Base-by-base conservation (phyloP, 2,797 vertebrate genomes). In the Pangasius macronema region DNA sequence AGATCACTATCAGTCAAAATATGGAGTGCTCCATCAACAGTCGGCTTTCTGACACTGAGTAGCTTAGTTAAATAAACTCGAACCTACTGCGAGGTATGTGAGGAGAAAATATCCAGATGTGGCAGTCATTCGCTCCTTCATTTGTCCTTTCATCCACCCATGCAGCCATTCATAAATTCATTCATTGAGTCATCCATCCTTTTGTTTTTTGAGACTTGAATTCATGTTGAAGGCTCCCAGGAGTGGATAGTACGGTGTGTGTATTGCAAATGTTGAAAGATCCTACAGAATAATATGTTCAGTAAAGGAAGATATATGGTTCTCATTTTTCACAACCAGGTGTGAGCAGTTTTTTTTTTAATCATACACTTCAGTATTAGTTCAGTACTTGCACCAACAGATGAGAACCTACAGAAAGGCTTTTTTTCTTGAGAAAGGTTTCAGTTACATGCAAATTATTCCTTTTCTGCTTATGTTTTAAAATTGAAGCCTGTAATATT, bases 1-100 rank as follows among this genome's bases (percentile, higher is more conserved):
- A 93, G 95, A 95, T 95, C 95, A 94, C 92, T 95, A 91, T 94
- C 93, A 93, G 94, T 92, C 93, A 95, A 93, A 89, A 90, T 90
- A 90, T 93, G 85, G 92, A 92, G 94, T 70, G 85, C 91, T 90
- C 91, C 88, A 91, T 87, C 93, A 93, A 92, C 94, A 94, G 92
- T 93, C 93, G 92, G 93, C 92, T 94, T 94, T 94, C 91, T 90
- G 92, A 63, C 93, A 92, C 93, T 89, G 86, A 89, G 85, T 76
- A 89, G 91, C 93, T 91, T 93, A 90, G 91, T 94, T 93, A 95
- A 95, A 94, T 93, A 93, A 93, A 93, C 91, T 92, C 91, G 85
- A 87, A 92, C 73, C 63, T 72, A 93, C 92, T 91, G 93, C 86
- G 81, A n/a, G 91, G 94, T 93, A 93, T 88, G 75, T 77, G 73